Base-by-base conservation (phyloP, 2,888 invertebrate species). In the Tetheella fluctuosa region DNA sequence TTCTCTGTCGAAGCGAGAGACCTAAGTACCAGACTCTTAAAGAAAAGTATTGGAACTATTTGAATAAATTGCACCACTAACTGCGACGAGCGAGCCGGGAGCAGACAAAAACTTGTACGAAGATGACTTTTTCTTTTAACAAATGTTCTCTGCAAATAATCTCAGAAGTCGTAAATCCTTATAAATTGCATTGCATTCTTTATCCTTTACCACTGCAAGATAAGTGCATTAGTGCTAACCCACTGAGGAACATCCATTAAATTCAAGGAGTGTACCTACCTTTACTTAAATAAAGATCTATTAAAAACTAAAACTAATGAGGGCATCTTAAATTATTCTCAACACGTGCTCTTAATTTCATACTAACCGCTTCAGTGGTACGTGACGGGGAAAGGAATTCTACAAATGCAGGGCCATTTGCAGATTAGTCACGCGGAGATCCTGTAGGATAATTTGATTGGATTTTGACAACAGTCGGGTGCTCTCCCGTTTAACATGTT, bases 401-500 rank as follows among this genome's bases (percentile, higher is more conserved):
- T n/a, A n/a, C 39, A 39, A 39, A 48, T 48, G 48, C 48, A 48
- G 48, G 48, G 48, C 20, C 48, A 60, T 59, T 56, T 59, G 34
- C 23, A 61, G 66, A 67, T 62, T 63, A 63, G 64, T 64, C 58
- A 63, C 58, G 62, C 30, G 30, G 54, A n/a, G 25, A 55, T 53
- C 54, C 53, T 12, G 17, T 28, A n/a, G 28, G 61, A 65, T 70
- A 70, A 71, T 73, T 71, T 65, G 68, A 75, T 74, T 75, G 67
- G 62, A 71, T 73, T 69, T 66, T 67, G 65, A 73, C 65, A 67
- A 68, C 53, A 52, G 58, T 48, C 30, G 54, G 59, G 59, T 42
- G 58, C 60, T 59, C 57, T 52, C 60, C n/a, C 39, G 59, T 62
- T 66, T 62, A 60, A 67, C 63, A 65, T 66, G 25, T 20, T 25